phyloP scores from a whole-genome alignment of 2,888 invertebrate species.

The Drosophila eohydei region DNA sequence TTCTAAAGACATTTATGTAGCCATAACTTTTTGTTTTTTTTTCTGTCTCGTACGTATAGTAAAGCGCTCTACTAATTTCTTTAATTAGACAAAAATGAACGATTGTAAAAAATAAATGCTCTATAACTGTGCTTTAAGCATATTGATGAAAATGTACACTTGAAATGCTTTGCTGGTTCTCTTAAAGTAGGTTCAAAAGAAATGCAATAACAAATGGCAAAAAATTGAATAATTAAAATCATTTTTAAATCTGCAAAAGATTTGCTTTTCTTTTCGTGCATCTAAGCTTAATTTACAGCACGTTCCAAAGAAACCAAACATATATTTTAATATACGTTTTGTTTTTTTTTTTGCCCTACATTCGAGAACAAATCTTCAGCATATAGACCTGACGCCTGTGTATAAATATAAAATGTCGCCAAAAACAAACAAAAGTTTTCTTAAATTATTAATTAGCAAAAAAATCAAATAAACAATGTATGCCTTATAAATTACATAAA shows the following conservation, averaged over 20 bases:
- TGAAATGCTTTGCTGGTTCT: constrained; percentile 66
- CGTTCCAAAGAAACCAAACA: constrained; percentile 6
- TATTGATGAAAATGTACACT: constrained; percentile 70
- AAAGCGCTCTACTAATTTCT: constrained; percentile 58
- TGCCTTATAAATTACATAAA: constrained; percentile 74
- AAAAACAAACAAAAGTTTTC: constrained; percentile 44
- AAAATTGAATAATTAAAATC: constrained; percentile 20
- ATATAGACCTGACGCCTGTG: neutral
- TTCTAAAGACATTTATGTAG: constrained; percentile 62
- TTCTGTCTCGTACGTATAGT: constrained; percentile 47
- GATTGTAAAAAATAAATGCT: constrained; percentile 59
- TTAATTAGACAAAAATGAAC: constrained; percentile 30
- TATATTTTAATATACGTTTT: neutral
- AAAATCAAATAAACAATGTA: constrained; percentile 56
- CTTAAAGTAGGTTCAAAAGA: constrained; percentile 47
- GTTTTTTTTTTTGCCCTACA: constrained; percentile 26
- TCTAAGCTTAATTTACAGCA: constrained; percentile 48
- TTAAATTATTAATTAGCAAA: constrained; percentile 47
- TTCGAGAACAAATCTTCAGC: constrained; percentile 56
- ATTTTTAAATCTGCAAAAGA: constrained; percentile 22
- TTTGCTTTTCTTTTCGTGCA: constrained; percentile 43
- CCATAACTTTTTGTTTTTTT: constrained; percentile 34
- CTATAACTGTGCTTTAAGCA: constrained; percentile 71
- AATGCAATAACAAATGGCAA: constrained; percentile 59
- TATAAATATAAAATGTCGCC: constrained; percentile 3